These are phyloP conservation scores for Riptortus pedestris DNA, from an alignment of 1,140 invertebrate species.

Conservation along the genomic window DNA sequence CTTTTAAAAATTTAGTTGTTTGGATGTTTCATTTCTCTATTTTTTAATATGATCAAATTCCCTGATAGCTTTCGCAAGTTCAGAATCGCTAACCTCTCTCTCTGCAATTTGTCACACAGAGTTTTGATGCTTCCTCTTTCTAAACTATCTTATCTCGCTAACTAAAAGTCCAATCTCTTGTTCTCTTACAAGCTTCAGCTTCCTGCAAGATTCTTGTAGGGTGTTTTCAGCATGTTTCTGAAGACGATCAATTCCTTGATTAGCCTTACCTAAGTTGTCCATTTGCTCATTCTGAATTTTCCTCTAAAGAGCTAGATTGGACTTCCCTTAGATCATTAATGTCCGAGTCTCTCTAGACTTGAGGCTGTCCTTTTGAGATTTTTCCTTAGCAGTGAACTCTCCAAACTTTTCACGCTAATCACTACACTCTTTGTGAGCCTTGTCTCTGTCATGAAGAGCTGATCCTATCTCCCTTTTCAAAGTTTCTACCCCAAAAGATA, in stretches of 20 bases:
- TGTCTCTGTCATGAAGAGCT: no score
- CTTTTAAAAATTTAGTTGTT: slow-evolving; percentile 61
- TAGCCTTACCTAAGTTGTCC: slow-evolving; percentile 70
- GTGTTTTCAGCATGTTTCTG: slow-evolving; percentile 74
- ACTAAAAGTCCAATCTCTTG: slow-evolving; percentile 81
- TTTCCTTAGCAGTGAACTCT: slow-evolving; percentile 44
- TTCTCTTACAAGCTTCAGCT: slow-evolving; percentile 60
- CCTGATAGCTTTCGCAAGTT: slow-evolving; percentile 77
- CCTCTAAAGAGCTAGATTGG: slow-evolving; percentile 35
- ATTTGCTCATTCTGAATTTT: slow-evolving; percentile 51
- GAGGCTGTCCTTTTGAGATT: slow-evolving; percentile 38
- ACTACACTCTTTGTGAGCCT: no score
- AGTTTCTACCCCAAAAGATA: no score
- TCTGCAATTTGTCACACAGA: slow-evolving; percentile 81
- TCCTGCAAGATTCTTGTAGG: slow-evolving; percentile 70
- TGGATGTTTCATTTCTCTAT: slow-evolving; percentile 73
- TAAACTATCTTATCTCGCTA: slow-evolving; percentile 90
- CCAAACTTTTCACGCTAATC: no score
- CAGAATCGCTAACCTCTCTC: slow-evolving; percentile 78
- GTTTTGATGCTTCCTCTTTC: slow-evolving; percentile 91
- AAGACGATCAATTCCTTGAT: slow-evolving; percentile 74
- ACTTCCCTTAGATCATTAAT: slow-evolving; percentile 35
- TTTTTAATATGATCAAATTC: slow-evolving; percentile 89
- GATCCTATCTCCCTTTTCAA: no score
- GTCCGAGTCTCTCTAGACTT: slow-evolving; percentile 39